phyloP scores from a whole-genome alignment of 2,888 invertebrate species.

The Catocala nupta region DNA sequence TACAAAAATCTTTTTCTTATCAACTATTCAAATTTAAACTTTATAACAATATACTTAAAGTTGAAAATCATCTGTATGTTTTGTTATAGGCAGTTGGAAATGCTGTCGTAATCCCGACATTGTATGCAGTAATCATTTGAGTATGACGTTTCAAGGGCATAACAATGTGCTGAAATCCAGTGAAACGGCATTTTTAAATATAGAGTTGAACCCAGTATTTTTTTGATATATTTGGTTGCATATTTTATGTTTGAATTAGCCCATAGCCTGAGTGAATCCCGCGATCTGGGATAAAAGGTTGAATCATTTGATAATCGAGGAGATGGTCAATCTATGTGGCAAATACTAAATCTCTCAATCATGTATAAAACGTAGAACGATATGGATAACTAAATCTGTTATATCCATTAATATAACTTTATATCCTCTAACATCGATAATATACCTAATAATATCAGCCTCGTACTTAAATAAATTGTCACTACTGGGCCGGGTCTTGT shows the following conservation, averaged over 20 bases:
- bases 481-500: too few species aligned
- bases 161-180: background rate
- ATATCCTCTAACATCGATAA: too few species aligned
- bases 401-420: too few species aligned
- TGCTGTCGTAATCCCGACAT: background rate
- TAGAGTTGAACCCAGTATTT: background rate
- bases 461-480: too few species aligned
- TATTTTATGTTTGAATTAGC: background rate
- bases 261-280: too few species aligned
- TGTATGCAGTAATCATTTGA: slow-evolving; percentile 14
- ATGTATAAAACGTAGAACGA: too few species aligned
- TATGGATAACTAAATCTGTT: too few species aligned
- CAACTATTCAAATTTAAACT: background rate
- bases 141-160: slow-evolving; percentile 10
- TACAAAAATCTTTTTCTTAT: background rate
- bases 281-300: too few species aligned
- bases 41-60: background rate
- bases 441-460: too few species aligned
- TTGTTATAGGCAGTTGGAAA: background rate
- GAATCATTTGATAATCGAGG: too few species aligned
- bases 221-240: background rate
- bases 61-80: background rate
- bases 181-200: background rate
- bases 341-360: too few species aligned
- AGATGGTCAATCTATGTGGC: too few species aligned